phyloP scores from a whole-genome alignment of 1,140 invertebrate genomes.

The Antheraea mylitta region DNA sequence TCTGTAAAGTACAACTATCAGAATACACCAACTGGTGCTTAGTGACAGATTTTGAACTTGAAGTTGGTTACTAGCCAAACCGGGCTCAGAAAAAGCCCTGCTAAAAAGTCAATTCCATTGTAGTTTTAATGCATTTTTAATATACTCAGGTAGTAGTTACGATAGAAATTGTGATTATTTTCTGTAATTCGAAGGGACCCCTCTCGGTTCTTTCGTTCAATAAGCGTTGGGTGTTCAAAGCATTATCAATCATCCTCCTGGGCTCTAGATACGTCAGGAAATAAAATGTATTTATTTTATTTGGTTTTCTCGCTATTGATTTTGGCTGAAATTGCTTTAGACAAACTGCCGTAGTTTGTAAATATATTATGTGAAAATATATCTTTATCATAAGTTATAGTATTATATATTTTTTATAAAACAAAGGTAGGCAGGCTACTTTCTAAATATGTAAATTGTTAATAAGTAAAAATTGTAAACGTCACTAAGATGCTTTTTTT shows the following conservation, averaged over 20 bases:
- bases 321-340: slow-evolving; percentile 43
- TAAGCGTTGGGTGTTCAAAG: slow-evolving; percentile 65
- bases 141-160: slow-evolving; percentile 12
- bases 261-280: slow-evolving; percentile 59
- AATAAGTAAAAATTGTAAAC: too few species aligned
- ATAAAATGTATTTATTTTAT: slow-evolving; percentile 75
- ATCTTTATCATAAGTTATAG: too few species aligned
- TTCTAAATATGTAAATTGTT: too few species aligned
- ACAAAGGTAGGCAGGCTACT: too few species aligned
- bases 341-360: neutral
- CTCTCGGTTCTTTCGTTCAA: slow-evolving; percentile 53
- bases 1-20: too few species aligned
- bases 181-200: slow-evolving; percentile 31
- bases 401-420: too few species aligned
- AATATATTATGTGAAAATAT: neutral
- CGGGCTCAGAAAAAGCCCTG: too few species aligned
- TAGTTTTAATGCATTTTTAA: slow-evolving; percentile 32
- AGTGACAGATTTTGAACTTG: too few species aligned
- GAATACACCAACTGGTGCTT: neutral
- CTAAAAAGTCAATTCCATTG: too few species aligned
- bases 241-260: slow-evolving; percentile 71
- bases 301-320: slow-evolving; percentile 60
- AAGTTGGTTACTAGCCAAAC: too few species aligned
- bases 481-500: too few species aligned
- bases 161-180: slow-evolving; percentile 25